Evolutionary conservation across 2,888 invertebrate species (phyloP).

Genomic region (Mythimna vitellina): DNA sequence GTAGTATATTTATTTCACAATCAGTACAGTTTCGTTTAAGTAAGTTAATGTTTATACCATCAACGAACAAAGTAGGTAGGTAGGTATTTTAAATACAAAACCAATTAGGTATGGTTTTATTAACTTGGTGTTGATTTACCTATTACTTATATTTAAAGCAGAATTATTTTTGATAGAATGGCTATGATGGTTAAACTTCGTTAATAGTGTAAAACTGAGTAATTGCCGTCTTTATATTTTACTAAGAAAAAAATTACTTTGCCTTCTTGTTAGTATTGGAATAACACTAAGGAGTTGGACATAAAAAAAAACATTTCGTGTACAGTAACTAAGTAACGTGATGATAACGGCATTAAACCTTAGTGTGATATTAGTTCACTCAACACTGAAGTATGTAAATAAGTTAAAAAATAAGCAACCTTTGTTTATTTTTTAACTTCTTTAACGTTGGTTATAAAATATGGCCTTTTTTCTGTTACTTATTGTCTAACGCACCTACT

Average conservation of each 20-base stretch:
- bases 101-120: conserved; percentile 1
- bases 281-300: conserved; percentile 5
- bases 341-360: conserved; percentile 1
- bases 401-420: background rate
- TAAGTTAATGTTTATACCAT: conserved; percentile 17
- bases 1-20: conserved; percentile 48
- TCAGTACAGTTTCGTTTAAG: conserved; percentile 46
- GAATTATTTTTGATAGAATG: conserved; percentile 1
- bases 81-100: background rate
- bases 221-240: conserved; percentile 12
- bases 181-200: conserved; percentile 8
- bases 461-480: conserved; percentile 34
- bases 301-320: background rate
- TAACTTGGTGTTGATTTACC: conserved; percentile 14
- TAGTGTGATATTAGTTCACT: conserved; percentile 1
- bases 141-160: background rate
- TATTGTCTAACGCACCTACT: conserved; percentile 59
- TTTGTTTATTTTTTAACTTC: conserved; percentile 1
- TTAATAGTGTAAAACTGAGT: conserved; percentile 3
- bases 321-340: background rate
- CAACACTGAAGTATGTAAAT: background rate
- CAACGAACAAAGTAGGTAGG: conserved; percentile 12
- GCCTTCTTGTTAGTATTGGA: conserved; percentile 8
- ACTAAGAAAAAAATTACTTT: background rate
- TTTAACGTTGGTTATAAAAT: conserved; percentile 17